Conservation (phyloP, 1,140 invertebrate species). For the Homarus americanus region DNA sequence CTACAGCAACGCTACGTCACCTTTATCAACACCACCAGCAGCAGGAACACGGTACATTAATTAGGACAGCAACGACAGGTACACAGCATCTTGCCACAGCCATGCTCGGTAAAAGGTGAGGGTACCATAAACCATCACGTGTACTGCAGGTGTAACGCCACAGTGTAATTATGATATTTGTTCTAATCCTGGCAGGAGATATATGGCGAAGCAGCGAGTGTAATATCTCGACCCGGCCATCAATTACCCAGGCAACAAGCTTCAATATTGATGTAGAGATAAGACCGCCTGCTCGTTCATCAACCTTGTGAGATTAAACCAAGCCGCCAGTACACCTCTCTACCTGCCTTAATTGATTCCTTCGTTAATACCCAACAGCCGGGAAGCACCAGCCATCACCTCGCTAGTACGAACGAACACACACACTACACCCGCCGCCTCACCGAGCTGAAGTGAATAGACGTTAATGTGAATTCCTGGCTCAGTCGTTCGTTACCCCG, state of each 20-base stretch:
- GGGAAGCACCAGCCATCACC: not conserved
- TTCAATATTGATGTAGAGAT: conserved; percentile 5
- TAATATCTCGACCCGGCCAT: not conserved
- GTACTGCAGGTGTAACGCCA: not conserved
- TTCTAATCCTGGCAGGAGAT: not conserved
- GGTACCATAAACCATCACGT: no score
- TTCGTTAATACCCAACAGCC: conserved; percentile 9
- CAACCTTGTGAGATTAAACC: not conserved
- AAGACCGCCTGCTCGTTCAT: not conserved
- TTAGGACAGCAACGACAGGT: no score
- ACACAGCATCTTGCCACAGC: no score
- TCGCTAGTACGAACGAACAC: not conserved
- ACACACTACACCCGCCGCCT: not conserved
- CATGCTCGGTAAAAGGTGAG: no score
- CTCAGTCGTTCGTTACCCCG: not conserved
- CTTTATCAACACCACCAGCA: not conserved
- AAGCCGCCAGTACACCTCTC: not conserved
- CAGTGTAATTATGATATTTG: conserved; percentile 8
- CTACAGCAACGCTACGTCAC: not conserved
- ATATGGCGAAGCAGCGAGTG: conserved; percentile 1
- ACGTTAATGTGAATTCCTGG: conserved; percentile 23
- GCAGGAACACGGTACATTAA: not conserved
- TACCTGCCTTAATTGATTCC: conserved; percentile 3
- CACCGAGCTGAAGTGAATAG: conserved; percentile 4
- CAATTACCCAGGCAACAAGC: not conserved